Evolutionary conservation across 53 echinoderm and acorn worm genomes (phyloP).

Genomic region (Temnopleurus reevesii): DNA sequence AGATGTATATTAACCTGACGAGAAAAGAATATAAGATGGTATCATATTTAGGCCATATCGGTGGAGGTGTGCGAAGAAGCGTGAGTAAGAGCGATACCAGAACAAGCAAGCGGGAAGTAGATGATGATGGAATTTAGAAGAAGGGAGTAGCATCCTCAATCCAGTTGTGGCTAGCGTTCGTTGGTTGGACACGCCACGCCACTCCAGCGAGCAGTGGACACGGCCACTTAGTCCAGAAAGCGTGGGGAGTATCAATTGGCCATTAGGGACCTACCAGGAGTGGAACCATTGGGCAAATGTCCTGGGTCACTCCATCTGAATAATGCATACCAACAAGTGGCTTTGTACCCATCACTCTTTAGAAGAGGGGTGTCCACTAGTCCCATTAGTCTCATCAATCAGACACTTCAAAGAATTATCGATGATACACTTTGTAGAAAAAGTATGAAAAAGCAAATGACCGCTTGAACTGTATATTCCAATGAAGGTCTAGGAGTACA

Average conservation of each 20-base stretch:
- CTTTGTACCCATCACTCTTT: constrained; percentile 24
- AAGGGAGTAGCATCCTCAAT: constrained; percentile 1
- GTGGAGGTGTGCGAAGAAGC: background rate
- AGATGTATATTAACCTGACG: constrained; percentile 35
- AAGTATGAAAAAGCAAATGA: too few relatives aligned
- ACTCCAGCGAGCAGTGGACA: constrained; percentile 43
- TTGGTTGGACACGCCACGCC: constrained; percentile 32
- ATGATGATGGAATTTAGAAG: constrained; percentile 35
- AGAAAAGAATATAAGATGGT: constrained; percentile 32
- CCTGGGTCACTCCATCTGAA: constrained; percentile 51
- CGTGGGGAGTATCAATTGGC: constrained; percentile 61
- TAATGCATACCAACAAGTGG: constrained; percentile 57
- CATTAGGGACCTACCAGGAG: constrained; percentile 49
- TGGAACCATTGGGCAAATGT: constrained; percentile 38
- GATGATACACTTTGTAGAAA: background rate
- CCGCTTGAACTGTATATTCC: too few relatives aligned
- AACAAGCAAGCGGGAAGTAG: background rate
- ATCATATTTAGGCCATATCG: constrained; percentile 38
- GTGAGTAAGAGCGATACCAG: constrained; percentile 52
- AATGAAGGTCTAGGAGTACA: too few relatives aligned
- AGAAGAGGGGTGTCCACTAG: constrained; percentile 26
- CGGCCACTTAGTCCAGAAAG: constrained; percentile 61
- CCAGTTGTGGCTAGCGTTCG: background rate
- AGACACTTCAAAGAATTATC: background rate
- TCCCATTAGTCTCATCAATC: constrained; percentile 39